Evolutionary conservation across 2,797 vertebrate genomes (phyloP).

Genomic region (Ceryle rudis): DNA sequence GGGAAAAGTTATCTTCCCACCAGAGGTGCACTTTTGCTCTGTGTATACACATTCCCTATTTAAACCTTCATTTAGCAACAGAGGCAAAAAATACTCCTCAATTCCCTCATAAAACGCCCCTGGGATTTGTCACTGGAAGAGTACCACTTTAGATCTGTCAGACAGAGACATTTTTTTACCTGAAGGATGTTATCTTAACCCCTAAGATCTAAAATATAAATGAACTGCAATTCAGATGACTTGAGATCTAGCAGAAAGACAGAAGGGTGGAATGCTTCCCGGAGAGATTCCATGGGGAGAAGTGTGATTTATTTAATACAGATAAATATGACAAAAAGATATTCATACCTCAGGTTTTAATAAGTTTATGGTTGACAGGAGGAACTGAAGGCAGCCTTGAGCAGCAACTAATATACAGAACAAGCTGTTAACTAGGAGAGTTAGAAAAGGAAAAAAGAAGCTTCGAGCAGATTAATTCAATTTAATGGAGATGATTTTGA

Average conservation of each 20-base stretch:
- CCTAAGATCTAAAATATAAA: conserved; percentile 37
- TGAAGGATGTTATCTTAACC: conserved; percentile 46
- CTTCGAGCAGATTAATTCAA: conserved; percentile 1
- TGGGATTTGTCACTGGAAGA: neutral
- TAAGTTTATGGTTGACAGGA: conserved; percentile 50
- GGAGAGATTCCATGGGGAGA: neutral
- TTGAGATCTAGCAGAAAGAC: conserved; percentile 24
- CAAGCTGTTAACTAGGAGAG: conserved; percentile 20
- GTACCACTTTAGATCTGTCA: conserved; percentile 16
- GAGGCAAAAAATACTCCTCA: neutral
- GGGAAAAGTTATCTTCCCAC: neutral
- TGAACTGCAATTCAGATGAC: conserved; percentile 44
- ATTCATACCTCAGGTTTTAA: conserved; percentile 48
- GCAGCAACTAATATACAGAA: conserved; percentile 19
- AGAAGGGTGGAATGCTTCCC: conserved; percentile 35
- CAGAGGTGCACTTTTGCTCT: neutral
- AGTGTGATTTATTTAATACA: conserved; percentile 57
- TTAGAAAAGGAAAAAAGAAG: neutral
- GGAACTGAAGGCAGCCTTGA: conserved; percentile 26
- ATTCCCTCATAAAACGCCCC: neutral
- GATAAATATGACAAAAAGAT: conserved; percentile 70
- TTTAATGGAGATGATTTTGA: neutral
- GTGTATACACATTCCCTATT: neutral
- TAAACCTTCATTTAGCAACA: neutral
- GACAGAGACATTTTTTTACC: conserved; percentile 14